A percentile compares a stretch with the other conserved stretches of the same genome.
Conservation (phyloP, 2,113 vertebrate species). For the Megaleporinus macrocephalus region DNA sequence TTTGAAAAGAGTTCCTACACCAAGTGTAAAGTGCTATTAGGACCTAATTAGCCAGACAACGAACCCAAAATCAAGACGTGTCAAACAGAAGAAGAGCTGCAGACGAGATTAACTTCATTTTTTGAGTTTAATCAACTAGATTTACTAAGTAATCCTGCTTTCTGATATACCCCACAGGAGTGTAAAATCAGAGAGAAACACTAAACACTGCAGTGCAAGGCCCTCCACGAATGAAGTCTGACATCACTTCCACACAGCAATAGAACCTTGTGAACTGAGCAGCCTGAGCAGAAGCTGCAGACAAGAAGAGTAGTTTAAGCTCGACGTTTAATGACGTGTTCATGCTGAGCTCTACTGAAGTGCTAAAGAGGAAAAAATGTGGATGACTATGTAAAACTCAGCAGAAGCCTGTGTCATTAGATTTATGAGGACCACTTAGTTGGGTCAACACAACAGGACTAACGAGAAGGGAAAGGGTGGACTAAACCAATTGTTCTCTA, state of each 20-base stretch:
- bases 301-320: conserved; percentile 9
- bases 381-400: not conserved
- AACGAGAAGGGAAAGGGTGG: not conserved
- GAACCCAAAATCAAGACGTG: too few species aligned
- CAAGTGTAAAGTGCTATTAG: too few species aligned
- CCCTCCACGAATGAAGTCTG: not conserved
- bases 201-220: not conserved
- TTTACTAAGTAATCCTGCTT: not conserved
- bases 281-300: conserved; percentile 9
- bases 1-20: too few species aligned
- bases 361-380: conserved; percentile 5
- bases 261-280: not conserved
- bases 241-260: not conserved
- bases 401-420: not conserved
- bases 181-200: not conserved
- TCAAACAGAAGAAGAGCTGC: not conserved
- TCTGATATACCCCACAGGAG: not conserved
- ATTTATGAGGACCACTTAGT: not conserved
- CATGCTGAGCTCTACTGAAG: conserved; percentile 21
- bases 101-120: not conserved
- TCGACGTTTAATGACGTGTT: conserved; percentile 22
- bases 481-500: not conserved
- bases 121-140: too few species aligned
- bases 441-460: not conserved
- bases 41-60: too few species aligned